A percentile compares a stretch with the other conserved stretches of the same genome.
phyloP scores from a whole-genome alignment of 2,888 invertebrate genomes.

The Drosophila antonietae region DNA sequence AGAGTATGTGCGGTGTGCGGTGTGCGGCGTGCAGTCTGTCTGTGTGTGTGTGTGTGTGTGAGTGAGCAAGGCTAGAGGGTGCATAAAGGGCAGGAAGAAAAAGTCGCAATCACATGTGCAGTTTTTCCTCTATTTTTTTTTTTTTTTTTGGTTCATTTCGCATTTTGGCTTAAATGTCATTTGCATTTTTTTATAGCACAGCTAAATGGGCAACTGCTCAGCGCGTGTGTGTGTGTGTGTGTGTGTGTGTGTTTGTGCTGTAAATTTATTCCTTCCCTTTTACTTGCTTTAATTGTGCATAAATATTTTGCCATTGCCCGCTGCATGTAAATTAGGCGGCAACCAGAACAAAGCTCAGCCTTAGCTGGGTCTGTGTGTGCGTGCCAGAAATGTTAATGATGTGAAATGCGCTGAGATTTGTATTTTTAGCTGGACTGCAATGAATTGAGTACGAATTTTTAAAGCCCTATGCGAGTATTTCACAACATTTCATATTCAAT shows the following conservation, averaged over 20 bases:
- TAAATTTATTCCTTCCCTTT: conserved; percentile 72
- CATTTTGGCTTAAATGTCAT: conserved; percentile 69
- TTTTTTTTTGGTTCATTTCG: conserved; percentile 25
- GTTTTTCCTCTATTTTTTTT: conserved; percentile 13
- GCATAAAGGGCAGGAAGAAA: neutral
- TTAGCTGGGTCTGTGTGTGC: conserved; percentile 11
- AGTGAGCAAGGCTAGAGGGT: neutral
- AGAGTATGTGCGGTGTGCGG: neutral
- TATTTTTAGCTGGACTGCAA: conserved; percentile 19
- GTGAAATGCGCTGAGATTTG: conserved; percentile 41
- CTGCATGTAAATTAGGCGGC: conserved; percentile 72
- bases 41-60: neutral
- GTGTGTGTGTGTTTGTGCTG: conserved; percentile 11
- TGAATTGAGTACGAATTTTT: neutral
- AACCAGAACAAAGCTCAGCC: conserved; percentile 28
- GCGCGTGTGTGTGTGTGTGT: conserved; percentile 25
- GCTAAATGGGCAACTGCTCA: conserved; percentile 62
- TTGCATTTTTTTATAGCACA: conserved; percentile 61
- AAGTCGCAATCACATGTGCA: conserved; percentile 47
- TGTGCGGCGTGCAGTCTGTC: too few relatives aligned
- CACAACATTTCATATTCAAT: neutral
- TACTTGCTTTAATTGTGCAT: conserved; percentile 81
- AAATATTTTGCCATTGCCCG: conserved; percentile 74
- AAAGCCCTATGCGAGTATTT: too few relatives aligned
- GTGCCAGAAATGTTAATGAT: conserved; percentile 41